These are phyloP conservation scores for Acanthosepion lycidas DNA, from an alignment of 2,888 invertebrate genomes.

Conservation along the genomic window DNA sequence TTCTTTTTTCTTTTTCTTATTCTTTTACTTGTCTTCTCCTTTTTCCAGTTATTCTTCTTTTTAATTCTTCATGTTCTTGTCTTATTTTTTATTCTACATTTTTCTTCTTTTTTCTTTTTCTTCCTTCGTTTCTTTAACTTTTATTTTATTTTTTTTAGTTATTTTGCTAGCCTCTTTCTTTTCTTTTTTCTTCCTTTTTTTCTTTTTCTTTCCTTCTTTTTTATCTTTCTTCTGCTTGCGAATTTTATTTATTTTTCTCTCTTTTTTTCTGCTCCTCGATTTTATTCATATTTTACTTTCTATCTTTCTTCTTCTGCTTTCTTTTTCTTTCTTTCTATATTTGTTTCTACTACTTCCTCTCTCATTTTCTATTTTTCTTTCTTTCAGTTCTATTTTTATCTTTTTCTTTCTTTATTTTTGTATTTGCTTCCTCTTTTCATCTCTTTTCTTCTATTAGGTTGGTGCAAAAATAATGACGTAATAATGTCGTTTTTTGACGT, in stretches of 20 bases:
- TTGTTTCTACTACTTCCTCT: background rate
- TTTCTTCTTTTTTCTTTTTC: background rate
- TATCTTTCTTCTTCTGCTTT: background rate
- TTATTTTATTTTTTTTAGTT: background rate
- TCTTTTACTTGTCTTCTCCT: background rate
- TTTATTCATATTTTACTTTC: background rate
- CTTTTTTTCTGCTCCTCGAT: background rate
- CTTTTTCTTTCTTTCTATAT: background rate
- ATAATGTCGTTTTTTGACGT: too few species aligned
- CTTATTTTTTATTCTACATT: background rate
- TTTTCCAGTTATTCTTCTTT: background rate
- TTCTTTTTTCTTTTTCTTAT: background rate
- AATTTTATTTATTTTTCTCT: too few species aligned
- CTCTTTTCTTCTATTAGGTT: background rate
- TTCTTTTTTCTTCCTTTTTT: too few species aligned
- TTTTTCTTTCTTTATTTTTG: too few species aligned
- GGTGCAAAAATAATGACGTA: too few species aligned
- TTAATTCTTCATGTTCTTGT: background rate
- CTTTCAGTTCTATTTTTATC: too few species aligned
- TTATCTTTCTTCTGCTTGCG: background rate
- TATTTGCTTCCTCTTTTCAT: too few species aligned
- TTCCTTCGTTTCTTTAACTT: background rate
- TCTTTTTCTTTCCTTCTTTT: background rate
- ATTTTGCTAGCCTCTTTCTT: too few species aligned
- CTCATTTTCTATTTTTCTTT: too few species aligned